phyloP scores from a whole-genome alignment of 2,113 vertebrate species.

The Dasyornis broadbenti region DNA sequence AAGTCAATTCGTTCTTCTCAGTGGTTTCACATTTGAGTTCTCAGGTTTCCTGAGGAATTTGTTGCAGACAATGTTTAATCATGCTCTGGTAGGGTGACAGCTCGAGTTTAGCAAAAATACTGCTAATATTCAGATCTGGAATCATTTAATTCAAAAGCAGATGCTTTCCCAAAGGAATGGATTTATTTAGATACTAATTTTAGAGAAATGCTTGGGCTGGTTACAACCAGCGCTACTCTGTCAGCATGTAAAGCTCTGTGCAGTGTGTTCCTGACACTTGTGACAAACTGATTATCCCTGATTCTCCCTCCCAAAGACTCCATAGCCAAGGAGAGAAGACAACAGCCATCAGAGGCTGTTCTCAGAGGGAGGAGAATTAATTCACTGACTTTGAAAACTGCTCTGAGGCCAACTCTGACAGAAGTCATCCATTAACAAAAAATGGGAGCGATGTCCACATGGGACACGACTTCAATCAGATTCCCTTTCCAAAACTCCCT shows the following conservation, averaged over 20 bases:
- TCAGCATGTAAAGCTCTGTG: background rate
- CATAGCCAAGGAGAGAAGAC: background rate
- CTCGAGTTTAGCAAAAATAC: background rate
- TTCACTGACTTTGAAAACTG: background rate
- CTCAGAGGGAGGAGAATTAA: background rate
- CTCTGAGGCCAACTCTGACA: background rate
- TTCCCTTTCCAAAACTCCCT: background rate
- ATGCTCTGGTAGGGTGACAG: background rate
- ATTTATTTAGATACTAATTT: background rate
- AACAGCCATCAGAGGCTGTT: background rate
- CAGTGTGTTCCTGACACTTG: background rate
- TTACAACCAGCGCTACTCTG: background rate
- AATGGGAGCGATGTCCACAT: background rate
- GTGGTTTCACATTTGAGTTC: background rate
- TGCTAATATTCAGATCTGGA: background rate
- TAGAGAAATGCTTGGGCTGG: background rate
- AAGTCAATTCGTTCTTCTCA: background rate
- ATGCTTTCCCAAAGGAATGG: background rate
- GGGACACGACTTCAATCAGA: background rate
- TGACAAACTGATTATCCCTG: background rate
- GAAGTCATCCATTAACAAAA: background rate
- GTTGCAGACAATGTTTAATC: background rate
- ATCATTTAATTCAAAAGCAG: background rate
- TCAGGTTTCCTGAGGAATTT: background rate
- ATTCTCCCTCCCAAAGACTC: background rate